Conservation (phyloP, 2,113 vertebrate genomes). For the Eleginops maclovinus region DNA sequence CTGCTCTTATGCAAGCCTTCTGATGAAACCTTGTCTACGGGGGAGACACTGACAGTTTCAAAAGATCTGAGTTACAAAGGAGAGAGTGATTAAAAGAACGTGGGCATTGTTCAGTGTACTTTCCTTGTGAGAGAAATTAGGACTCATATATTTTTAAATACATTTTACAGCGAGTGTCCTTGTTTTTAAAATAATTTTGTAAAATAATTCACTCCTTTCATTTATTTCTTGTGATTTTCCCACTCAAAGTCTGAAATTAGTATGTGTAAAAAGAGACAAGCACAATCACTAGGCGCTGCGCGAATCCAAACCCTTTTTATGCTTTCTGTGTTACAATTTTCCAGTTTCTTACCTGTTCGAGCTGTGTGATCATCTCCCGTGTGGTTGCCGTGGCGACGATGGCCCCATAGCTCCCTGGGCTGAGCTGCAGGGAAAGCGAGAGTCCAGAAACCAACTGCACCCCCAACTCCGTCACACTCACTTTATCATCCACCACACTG, state of each 20-base stretch:
- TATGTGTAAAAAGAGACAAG: conserved; percentile 22
- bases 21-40: conserved; percentile 2
- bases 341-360: conserved; percentile 87
- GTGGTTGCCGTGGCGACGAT: conserved; percentile 89
- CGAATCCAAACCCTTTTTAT: conserved; percentile 6
- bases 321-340: conserved; percentile 50
- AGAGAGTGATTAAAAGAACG: background rate
- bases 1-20: background rate
- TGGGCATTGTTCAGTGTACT: background rate
- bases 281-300: background rate
- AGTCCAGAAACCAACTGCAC: conserved; percentile 93
- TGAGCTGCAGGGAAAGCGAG: conserved; percentile 92
- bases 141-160: background rate
- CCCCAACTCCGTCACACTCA: conserved; percentile 92
- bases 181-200: background rate
- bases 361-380: conserved; percentile 88
- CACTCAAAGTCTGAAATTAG: background rate
- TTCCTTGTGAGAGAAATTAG: background rate
- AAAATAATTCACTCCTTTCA: background rate
- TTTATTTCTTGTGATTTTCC: too few species aligned
- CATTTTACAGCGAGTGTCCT: background rate
- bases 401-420: conserved; percentile 89
- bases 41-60: conserved; percentile 13
- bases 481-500: conserved; percentile 94
- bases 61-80: conserved; percentile 22